Conservation (phyloP, 2,113 vertebrate genomes). For the Stigmatopora nigra region DNA sequence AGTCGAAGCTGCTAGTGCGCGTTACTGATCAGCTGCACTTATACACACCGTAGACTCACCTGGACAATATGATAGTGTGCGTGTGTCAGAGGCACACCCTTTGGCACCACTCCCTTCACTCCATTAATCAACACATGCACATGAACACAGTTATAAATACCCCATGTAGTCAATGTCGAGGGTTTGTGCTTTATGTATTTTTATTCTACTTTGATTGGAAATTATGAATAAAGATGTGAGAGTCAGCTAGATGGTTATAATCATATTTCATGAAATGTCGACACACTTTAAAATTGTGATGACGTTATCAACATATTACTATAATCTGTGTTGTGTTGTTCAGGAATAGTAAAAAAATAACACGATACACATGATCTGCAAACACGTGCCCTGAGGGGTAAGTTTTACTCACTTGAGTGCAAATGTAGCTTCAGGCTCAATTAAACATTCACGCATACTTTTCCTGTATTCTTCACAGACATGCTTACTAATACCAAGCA, state of each 20-base stretch:
- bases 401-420: background rate
- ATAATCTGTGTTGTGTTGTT: background rate
- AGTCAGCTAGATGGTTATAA: background rate
- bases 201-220: too few species aligned
- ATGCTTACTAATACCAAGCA: slow-evolving; percentile 47
- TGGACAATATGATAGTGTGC: slow-evolving; percentile 62
- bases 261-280: background rate
- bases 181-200: too few species aligned
- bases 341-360: background rate
- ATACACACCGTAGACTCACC: slow-evolving; percentile 71
- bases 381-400: background rate
- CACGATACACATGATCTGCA: background rate
- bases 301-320: background rate
- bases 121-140: slow-evolving; percentile 48
- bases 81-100: slow-evolving; percentile 83
- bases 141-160: slow-evolving; percentile 2
- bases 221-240: too few species aligned
- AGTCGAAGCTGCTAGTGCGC: background rate
- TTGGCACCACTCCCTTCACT: slow-evolving; percentile 48
- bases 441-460: slow-evolving; percentile 1
- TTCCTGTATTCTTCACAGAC: slow-evolving; percentile 32
- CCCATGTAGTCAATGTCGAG: too few species aligned
- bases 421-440: background rate
- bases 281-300: background rate
- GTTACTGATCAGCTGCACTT: slow-evolving; percentile 41